Evolutionary conservation across 2,797 vertebrate genomes (phyloP), one percentile per base, ranked within the genome.

Genomic region (Gymnoscopelus braueri): DNA sequence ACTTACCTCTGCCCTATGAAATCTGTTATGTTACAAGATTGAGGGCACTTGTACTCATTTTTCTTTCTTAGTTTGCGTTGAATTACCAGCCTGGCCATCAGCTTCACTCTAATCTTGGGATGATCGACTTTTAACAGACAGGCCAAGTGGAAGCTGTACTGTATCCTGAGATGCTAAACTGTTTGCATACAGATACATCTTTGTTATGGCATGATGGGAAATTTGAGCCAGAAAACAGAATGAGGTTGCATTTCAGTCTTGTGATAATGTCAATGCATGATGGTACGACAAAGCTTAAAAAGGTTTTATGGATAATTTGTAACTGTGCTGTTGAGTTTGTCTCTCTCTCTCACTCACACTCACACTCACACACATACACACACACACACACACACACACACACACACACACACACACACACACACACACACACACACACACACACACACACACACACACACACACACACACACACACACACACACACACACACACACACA

Each of bases 1-100:
- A 80, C 65, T 52, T 32, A 69, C 72, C 68, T 74, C 70, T 75
- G 86, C 87, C 85, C 15, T 78, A 84, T 93, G 86, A 91, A 83
- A 84, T 89, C 91, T 81, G 39, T 24, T 35, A 15, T 3, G 4
- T 74, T 55, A 26, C 60, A 52, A 87, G 88, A 88, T 88, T 83
- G 88, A 90, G 88, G 69, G 87, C 86, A 39, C 51, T 35, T 15
- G 52, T 64, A 12, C 39, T 64, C 26, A 23, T 69, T 78, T 70
- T 52, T 64, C 23, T 47, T n/a, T 54, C 67, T 80, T 54, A 15
- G 3, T 77, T 76, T 58, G 60, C 47, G 68, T 74, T 75, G 54
- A 44, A 53, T 75, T 58, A 29, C 70, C 10, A 29, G 48, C 72
- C 71, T 76, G 76, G 68, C 58, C 50, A 67, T 67, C 29, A 1